Evolutionary conservation across 2,888 invertebrate species (phyloP).

Genomic region (Ditula angustiorana): DNA sequence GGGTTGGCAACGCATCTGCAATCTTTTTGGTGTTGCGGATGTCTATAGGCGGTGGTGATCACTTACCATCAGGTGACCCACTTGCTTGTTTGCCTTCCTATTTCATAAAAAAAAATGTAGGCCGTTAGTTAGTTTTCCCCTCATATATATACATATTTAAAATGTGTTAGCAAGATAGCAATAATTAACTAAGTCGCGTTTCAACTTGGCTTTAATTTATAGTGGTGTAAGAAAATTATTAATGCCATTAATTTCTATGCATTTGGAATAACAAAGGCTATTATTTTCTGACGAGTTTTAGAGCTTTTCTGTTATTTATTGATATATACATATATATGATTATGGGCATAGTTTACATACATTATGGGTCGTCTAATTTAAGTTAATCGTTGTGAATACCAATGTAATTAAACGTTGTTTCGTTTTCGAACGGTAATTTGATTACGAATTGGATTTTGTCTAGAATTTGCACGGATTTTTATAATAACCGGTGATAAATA

Average conservation of each 20-base stretch:
- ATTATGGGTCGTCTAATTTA: conserved; percentile 35
- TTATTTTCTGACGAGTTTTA: conserved; percentile 5
- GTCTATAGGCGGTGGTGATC: no score
- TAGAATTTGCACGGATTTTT: conserved; percentile 22
- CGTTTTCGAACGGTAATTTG: conserved; percentile 10
- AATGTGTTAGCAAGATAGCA: background rate
- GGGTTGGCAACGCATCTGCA: no score
- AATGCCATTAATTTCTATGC: background rate
- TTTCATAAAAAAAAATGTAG: no score
- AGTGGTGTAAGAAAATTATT: no score
- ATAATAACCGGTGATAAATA: conserved; percentile 20
- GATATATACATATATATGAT: conserved; percentile 9
- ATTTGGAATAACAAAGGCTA: conserved; percentile 5
- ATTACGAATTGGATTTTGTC: conserved; percentile 25
- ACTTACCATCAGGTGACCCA: no score
- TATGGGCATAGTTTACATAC: conserved; percentile 31
- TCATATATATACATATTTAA: no score
- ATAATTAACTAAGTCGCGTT: background rate
- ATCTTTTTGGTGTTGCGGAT: no score
- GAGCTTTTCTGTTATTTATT: conserved; percentile 25
- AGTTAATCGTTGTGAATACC: conserved; percentile 31
- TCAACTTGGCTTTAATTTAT: no score
- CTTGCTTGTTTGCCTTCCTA: no score
- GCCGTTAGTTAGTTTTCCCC: no score
- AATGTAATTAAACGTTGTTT: conserved; percentile 31